Evolutionary conservation across 1,140 invertebrate genomes (phyloP).

Genomic region (Piezodorus guildinii): DNA sequence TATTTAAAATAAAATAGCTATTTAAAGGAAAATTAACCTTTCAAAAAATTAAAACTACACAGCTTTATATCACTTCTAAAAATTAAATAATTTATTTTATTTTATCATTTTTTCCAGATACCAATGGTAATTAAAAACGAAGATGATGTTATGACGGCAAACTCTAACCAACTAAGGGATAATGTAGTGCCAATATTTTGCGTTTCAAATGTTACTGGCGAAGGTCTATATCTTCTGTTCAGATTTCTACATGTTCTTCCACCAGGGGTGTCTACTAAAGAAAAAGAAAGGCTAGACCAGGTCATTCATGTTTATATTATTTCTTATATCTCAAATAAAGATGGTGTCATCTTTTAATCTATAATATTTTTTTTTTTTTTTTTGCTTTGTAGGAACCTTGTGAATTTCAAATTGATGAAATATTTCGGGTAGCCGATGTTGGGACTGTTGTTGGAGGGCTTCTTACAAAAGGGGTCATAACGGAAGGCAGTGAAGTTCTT

Average conservation of each 20-base stretch:
- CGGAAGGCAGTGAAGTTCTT: slow-evolving; percentile 66
- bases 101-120: slow-evolving; percentile 36
- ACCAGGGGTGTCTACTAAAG: slow-evolving; percentile 51
- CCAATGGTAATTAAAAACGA: slow-evolving; percentile 53
- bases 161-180: slow-evolving; percentile 45
- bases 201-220: slow-evolving; percentile 89
- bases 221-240: slow-evolving; percentile 66
- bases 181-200: slow-evolving; percentile 78
- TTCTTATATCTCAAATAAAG: background rate
- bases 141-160: slow-evolving; percentile 60
- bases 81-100: no score
- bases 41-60: slow-evolving; percentile 1
- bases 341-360: background rate
- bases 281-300: slow-evolving; percentile 59
- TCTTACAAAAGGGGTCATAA: slow-evolving; percentile 70
- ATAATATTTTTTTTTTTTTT: background rate
- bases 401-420: slow-evolving; percentile 89
- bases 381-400: slow-evolving; percentile 45
- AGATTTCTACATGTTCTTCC: slow-evolving; percentile 65
- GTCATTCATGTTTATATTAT: slow-evolving; percentile 28
- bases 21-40: no score
- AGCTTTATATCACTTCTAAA: no score
- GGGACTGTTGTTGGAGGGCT: slow-evolving; percentile 75
- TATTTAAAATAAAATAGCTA: no score
- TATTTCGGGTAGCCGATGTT: slow-evolving; percentile 64